These are phyloP conservation scores for Neodiprion fabricii DNA, from an alignment of 1,140 invertebrate genomes.

Conservation along the genomic window DNA sequence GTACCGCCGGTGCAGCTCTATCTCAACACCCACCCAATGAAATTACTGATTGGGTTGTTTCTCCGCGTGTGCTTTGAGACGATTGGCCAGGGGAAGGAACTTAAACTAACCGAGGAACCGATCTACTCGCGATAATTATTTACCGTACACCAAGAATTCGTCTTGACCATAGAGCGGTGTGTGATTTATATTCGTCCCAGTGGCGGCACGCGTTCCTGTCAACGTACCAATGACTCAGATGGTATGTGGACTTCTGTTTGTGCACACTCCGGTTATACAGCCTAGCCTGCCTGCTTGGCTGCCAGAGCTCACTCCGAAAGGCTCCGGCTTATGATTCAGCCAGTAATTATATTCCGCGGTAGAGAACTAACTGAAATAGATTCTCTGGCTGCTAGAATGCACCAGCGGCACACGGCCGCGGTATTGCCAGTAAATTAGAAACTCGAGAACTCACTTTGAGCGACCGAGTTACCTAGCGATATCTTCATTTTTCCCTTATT, in stretches of 20 bases:
- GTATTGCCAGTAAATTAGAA: slow-evolving; percentile 1
- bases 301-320: background rate
- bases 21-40: no score
- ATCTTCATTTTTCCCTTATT: background rate
- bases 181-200: slow-evolving; percentile 19
- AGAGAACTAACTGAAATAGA: slow-evolving; percentile 23
- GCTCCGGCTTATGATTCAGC: slow-evolving; percentile 25
- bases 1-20: no score
- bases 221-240: slow-evolving; percentile 27
- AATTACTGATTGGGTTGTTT: no score
- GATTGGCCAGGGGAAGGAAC: no score
- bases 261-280: slow-evolving; percentile 2
- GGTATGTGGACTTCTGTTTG: slow-evolving; percentile 2
- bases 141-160: background rate
- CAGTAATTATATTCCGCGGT: slow-evolving; percentile 24
- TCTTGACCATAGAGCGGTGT: background rate
- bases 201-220: slow-evolving; percentile 17
- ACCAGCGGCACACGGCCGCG: background rate
- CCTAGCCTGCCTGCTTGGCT: background rate
- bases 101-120: no score
- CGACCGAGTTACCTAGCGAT: no score
- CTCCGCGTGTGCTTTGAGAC: no score
- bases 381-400: slow-evolving; percentile 10
- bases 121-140: no score
- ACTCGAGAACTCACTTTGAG: background rate